phyloP scores from a whole-genome alignment of 2,113 vertebrate genomes.

The Hyla sarda region DNA sequence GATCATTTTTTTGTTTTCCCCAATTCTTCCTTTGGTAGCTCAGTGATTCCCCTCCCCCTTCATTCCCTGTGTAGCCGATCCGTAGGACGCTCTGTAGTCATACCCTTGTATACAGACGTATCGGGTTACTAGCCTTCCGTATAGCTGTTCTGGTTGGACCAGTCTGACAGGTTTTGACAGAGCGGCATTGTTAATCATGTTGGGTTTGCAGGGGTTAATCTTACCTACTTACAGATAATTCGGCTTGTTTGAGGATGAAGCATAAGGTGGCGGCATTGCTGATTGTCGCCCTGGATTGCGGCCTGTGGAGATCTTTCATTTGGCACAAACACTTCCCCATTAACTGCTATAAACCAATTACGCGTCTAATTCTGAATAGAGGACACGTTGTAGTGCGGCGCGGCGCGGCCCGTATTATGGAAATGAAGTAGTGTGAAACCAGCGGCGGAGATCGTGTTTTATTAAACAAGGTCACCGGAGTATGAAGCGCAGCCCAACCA shows the following conservation, averaged over 20 bases:
- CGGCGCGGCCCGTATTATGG: neutral
- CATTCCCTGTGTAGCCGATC: too few relatives aligned
- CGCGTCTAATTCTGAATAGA: neutral
- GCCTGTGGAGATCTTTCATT: slow-evolving; percentile 8
- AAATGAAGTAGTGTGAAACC: neutral
- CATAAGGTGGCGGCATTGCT: neutral
- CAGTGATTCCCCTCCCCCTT: too few relatives aligned
- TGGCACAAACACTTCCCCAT: slow-evolving; percentile 20
- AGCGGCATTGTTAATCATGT: too few relatives aligned
- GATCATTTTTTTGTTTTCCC: too few relatives aligned
- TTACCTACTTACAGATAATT: neutral
- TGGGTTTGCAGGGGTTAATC: neutral
- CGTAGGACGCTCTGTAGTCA: too few relatives aligned
- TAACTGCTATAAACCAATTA: slow-evolving; percentile 27
- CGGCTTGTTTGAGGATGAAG: slow-evolving; percentile 18
- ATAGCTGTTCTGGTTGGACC: too few relatives aligned
- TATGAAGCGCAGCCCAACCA: slow-evolving; percentile 6
- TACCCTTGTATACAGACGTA: too few relatives aligned
- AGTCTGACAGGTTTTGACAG: too few relatives aligned
- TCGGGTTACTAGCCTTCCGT: too few relatives aligned
- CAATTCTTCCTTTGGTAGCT: too few relatives aligned
- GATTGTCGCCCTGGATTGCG: neutral
- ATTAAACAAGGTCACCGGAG: slow-evolving; percentile 9
- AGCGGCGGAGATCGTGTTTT: neutral
- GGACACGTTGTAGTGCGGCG: neutral